A percentile compares a stretch with the other conserved stretches of the same genome.
Evolutionary conservation across 2,888 invertebrate species (phyloP).

Genomic region (Athalia circularis): DNA sequence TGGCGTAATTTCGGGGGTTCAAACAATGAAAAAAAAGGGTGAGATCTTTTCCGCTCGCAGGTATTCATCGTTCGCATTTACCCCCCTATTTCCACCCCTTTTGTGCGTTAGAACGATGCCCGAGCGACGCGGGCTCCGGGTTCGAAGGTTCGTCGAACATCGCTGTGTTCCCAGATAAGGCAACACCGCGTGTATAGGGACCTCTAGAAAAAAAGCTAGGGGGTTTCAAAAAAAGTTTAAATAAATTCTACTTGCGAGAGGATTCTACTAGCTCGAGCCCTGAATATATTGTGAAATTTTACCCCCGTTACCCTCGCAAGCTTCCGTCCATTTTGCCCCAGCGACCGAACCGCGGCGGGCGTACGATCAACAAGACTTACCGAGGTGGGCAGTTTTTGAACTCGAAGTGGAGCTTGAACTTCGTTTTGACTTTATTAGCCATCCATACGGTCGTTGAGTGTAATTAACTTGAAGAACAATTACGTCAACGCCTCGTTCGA

Average conservation of each 20-base stretch:
- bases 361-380: constrained; percentile 30
- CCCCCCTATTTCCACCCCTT: not conserved
- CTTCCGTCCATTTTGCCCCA: not conserved
- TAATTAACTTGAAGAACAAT: constrained; percentile 38
- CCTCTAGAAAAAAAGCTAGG: constrained; percentile 29
- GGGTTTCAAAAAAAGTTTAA: constrained; percentile 18
- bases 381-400: constrained; percentile 9
- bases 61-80: constrained; percentile 27
- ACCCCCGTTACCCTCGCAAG: constrained; percentile 20
- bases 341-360: not conserved
- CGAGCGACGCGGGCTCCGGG: constrained; percentile 6
- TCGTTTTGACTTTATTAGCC: constrained; percentile 41
- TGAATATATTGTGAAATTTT: constrained; percentile 37
- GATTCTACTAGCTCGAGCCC: constrained; percentile 10
- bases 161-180: not conserved
- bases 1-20: constrained; percentile 18
- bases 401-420: constrained; percentile 29
- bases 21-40: constrained; percentile 13
- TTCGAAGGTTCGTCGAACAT: constrained; percentile 10
- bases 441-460: constrained; percentile 27
- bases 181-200: not conserved
- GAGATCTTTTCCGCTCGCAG: constrained; percentile 34
- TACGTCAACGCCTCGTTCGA: constrained; percentile 41
- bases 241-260: constrained; percentile 31
- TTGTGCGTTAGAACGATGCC: constrained; percentile 20